Conservation (phyloP, 2,113 vertebrate species). For the Pseudopipra pipra region DNA sequence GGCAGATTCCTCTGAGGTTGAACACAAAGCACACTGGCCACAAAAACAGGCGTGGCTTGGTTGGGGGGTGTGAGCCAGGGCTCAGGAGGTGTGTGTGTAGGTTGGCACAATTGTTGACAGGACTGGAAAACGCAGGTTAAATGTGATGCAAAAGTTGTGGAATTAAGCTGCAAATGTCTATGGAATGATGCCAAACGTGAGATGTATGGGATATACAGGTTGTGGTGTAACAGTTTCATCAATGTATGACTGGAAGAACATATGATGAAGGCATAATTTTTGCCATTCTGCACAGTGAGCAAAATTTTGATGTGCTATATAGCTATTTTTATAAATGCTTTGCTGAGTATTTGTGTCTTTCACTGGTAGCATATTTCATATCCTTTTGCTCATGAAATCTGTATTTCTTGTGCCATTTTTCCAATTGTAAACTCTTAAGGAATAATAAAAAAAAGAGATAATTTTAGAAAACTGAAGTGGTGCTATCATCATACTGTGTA, state of each 20-base stretch:
- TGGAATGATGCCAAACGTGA: neutral
- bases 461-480: neutral
- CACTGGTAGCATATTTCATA: neutral
- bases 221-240: neutral
- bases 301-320: neutral
- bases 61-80: accelerated
- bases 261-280: neutral
- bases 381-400: neutral
- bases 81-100: neutral
- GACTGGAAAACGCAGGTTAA: neutral
- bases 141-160: neutral
- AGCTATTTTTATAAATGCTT: neutral
- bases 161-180: neutral
- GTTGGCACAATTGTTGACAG: neutral
- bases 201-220: neutral
- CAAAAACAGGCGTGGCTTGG: accelerated
- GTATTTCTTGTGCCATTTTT: neutral
- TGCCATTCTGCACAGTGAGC: neutral
- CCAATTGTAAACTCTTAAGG: neutral
- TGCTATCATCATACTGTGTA: neutral
- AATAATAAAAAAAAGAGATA: neutral
- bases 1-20: neutral
- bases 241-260: neutral
- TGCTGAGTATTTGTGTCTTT: neutral
- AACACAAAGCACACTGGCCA: accelerated